A percentile compares a stretch with the other conserved stretches of the same genome.
phyloP scores from a whole-genome alignment of 2,888 invertebrate genomes.

The Drosophila algonquin region DNA sequence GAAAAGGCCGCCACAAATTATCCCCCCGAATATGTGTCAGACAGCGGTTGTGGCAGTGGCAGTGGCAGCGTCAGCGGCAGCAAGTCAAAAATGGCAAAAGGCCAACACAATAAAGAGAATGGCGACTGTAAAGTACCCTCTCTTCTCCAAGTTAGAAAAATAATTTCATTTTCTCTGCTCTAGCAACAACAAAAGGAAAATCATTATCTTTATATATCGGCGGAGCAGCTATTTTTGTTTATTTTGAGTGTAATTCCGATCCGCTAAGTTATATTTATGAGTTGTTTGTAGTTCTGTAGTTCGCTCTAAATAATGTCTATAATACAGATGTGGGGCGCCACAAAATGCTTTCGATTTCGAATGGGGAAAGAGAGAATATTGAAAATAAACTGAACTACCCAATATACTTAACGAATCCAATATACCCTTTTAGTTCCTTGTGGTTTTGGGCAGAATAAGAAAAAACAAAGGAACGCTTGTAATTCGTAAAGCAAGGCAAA shows the following conservation, averaged over 20 bases:
- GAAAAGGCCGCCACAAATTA: conserved; percentile 27
- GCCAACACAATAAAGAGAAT: not conserved
- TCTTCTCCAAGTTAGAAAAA: not conserved
- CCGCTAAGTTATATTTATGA: not conserved
- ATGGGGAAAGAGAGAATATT: no score
- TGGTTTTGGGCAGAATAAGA: not conserved
- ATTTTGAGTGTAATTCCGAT: not conserved
- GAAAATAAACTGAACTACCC: no score
- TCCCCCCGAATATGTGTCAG: conserved; percentile 5
- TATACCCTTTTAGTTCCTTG: not conserved
- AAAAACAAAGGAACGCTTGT: conserved; percentile 12
- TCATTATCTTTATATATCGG: not conserved
- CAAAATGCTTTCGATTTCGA: no score
- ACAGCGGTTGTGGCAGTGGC: not conserved
- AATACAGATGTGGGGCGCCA: not conserved
- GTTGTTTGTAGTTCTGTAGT: not conserved
- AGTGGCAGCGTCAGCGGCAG: not conserved
- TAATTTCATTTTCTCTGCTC: no score
- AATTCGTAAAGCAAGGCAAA: conserved; percentile 35
- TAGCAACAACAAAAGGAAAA: not conserved
- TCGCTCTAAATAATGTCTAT: not conserved
- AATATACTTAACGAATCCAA: not conserved
- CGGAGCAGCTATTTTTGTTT: not conserved
- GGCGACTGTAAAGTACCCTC: not conserved
- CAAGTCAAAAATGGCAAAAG: conserved; percentile 17